Base-by-base conservation (phyloP, 2,797 vertebrate species). In the Amniataba percoides region DNA sequence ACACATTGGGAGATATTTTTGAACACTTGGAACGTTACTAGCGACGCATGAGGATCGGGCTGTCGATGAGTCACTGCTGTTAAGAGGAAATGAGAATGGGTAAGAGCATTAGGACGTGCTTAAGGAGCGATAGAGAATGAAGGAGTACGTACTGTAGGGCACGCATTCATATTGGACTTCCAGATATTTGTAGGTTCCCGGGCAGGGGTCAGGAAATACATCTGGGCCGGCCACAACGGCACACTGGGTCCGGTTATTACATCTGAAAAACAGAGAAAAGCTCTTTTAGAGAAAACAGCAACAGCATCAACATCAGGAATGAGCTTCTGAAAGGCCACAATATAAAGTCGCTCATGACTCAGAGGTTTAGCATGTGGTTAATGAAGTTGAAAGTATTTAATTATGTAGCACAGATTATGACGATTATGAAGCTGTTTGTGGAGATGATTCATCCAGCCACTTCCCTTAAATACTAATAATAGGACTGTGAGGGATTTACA, bases 121-220 rank as follows among this genome's bases (percentile, higher is more conserved):
- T 9, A 21, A n/a, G 46, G 46, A 63, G 31, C 1, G 46, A 8
- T 42, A 67, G 19, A 71, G 62, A 65, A 80, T 13, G 25, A 81
- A 76, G 74, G 76, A 66, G 75, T 97, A 99, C 98, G 72, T 97
- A 99, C 98, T 99, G 95, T 99, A 99, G 71, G 98, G 98, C 27
- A 99, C 98, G 85, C 98, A 99, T 94, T 99, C 98, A 13, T 99
- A 99, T 84, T 99, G 98, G 86, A 99, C 97, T 93, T 99, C 98
- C 84, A 99, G 95, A 88, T 99, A 99, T 87, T 99, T 99, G 91
- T 99, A 99, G 0, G 98, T 99, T 82, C 98, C 98, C 0, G 98
- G 98, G 87, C 98, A 99, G 0, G 98, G 98, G 88, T 99, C 98
- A 46, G 98, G 98, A 92, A 99, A 99, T 11, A 98, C 97, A 31